Base-by-base conservation (phyloP, 2,113 vertebrate species). In the Lepus timidus region DNA sequence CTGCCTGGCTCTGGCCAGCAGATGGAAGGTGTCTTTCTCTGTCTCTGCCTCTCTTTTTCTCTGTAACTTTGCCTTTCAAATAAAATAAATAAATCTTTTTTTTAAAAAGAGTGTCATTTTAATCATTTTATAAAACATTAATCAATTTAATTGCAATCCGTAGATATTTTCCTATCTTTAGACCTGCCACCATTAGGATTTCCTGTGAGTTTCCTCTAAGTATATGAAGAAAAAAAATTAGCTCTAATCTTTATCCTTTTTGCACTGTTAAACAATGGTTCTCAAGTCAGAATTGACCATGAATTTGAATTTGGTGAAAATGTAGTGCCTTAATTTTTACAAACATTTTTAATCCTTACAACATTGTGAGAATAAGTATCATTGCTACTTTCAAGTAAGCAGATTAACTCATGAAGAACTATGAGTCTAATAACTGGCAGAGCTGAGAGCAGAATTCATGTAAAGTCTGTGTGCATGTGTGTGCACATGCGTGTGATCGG, bases 251-350 rank as follows among this genome's bases (percentile, higher is more conserved):
- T 95, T 95, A 51, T 44, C 22, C 68, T 44, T 67, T 93, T 36
- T 29, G 39, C 16, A 64, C n/a, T 39, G 3, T 55, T 62, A 74
- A 91, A 25, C 8, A 39, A 81, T 51, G 65, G n/a, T 36, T 10
- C 14, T 75, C 70, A 17, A 80, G 19, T 70, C 39, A 81, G 55
- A 95, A 91, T 71, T 75, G 62, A 91, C 33, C 67, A 87, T 25
- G 36, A 7, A 85, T 88, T 85, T 88, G 61, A 88, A 91, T 39
- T 64, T 64, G n/a, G 64, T 17, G 58, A 67, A 68, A 14, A 70
- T 58, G 76, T 79, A 36, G 51, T 79, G 31, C 62, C 65, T 91
- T 29, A 70, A 23, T 67, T 88, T 87, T 65, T 87, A 76, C 16
- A 64, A 86, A 65, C 8, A 23, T 61, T 78, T 79, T 49, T 49